Evolutionary conservation across 1,140 invertebrate species (phyloP).

Genomic region (Anastrepha obliqua): DNA sequence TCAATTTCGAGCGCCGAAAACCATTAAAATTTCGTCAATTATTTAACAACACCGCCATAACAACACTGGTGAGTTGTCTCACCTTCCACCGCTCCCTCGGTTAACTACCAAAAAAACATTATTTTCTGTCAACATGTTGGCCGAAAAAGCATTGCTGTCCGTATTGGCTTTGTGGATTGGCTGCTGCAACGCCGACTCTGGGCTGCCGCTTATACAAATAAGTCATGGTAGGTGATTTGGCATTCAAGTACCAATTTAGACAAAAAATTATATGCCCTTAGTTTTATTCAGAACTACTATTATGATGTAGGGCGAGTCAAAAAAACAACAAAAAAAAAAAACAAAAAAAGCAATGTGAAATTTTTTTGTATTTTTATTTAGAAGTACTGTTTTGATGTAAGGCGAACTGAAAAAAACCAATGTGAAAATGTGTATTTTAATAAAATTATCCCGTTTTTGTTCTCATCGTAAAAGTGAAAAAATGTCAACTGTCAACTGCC

Average conservation of each 20-base stretch:
- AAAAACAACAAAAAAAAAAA: too few relatives aligned
- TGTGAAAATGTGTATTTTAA: background rate
- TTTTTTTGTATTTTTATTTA: too few relatives aligned
- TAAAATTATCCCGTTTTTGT: background rate
- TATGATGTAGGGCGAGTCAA: background rate
- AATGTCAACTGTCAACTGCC: background rate
- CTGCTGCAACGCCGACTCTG: slow-evolving; percentile 55
- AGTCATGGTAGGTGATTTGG: slow-evolving; percentile 71
- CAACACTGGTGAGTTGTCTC: background rate
- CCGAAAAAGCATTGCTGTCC: slow-evolving; percentile 8
- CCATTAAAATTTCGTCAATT: slow-evolving; percentile 47
- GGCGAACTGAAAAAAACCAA: background rate
- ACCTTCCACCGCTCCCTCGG: background rate
- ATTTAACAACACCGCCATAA: slow-evolving; percentile 5
- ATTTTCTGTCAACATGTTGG: slow-evolving; percentile 50
- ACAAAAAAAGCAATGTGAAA: too few relatives aligned
- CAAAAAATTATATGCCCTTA: background rate
- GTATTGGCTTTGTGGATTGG: slow-evolving; percentile 40
- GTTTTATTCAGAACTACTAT: background rate
- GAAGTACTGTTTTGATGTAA: too few relatives aligned
- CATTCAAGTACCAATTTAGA: background rate
- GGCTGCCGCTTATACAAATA: slow-evolving; percentile 71
- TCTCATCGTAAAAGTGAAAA: too few relatives aligned
- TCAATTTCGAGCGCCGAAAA: slow-evolving; percentile 25
- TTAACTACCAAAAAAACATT: background rate